A percentile compares a stretch with the other conserved stretches of the same genome.
phyloP scores from a whole-genome alignment of 2,797 vertebrate species.

The Erethizon dorsatum region DNA sequence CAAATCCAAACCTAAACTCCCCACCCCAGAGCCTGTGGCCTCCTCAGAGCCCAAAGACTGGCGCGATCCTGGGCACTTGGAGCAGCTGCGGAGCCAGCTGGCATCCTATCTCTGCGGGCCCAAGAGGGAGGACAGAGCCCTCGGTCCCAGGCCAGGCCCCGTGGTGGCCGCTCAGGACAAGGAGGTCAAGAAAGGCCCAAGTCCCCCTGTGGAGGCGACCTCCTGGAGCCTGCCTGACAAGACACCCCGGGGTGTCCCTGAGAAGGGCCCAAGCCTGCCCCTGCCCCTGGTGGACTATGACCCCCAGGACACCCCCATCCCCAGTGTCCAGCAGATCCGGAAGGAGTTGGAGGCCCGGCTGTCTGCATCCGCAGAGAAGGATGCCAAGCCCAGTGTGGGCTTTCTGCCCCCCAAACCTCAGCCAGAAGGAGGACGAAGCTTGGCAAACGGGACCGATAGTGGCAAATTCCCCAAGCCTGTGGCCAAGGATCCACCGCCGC shows the following conservation, averaged over 20 bases:
- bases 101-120: slow-evolving; percentile 87
- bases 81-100: slow-evolving; percentile 86
- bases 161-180: neutral
- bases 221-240: slow-evolving; percentile 53
- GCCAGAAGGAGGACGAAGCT: slow-evolving; percentile 71
- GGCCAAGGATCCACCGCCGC: slow-evolving; percentile 53
- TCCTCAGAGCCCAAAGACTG: slow-evolving; percentile 78
- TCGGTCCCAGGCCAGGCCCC: neutral
- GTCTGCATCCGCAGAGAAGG: slow-evolving; percentile 83
- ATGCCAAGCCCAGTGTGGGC: slow-evolving; percentile 78
- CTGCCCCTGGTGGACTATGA: neutral
- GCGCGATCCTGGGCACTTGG: slow-evolving; percentile 87
- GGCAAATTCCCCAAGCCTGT: slow-evolving; percentile 22
- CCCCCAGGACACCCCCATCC: neutral
- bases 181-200: slow-evolving; percentile 32
- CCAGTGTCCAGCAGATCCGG: slow-evolving; percentile 87
- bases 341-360: slow-evolving; percentile 90
- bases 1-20: neutral
- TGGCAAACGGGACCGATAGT: slow-evolving; percentile 28
- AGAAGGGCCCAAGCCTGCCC: neutral
- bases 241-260: neutral
- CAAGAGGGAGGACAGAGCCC: slow-evolving; percentile 81
- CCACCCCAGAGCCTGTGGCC: slow-evolving; percentile 37
- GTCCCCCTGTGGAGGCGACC: neutral
- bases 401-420: slow-evolving; percentile 82